Evolutionary conservation across 92 coral and sea anemone species (phyloP), one percentile per base, ranked within the genome.

Genomic region (Pocillopora meandrina): DNA sequence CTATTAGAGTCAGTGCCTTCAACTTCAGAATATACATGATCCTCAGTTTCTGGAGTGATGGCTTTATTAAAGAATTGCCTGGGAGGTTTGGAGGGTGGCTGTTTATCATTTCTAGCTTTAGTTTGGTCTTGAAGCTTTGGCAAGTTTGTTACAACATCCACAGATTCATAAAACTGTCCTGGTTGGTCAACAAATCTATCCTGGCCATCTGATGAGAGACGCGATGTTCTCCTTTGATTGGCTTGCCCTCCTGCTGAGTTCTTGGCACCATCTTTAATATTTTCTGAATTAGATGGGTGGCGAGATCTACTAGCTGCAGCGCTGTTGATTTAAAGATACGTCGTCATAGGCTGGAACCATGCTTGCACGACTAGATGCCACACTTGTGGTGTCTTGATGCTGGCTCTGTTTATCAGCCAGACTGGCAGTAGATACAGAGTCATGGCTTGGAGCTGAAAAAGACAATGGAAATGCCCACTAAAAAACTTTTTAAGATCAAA

Each of bases 311-410:
- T 83, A 34, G 86, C 80, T 56, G 57, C 21, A 71, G 91, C 78
- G 79, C 86, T 94, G 95, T 26, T 77, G 42, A 76, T 83, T 87
- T 13, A 94, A 84, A 16, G 98, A 94, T 14, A 91, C 95, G 21
- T 94, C 95, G 58, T 94, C 98, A 72, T 76, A 92, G 72, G 88
- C 85, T 0, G 98, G 98, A 33, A 85, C 59, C 49, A 92, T 63
- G 35, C 98, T 94, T 36, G 98, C 88, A 52, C 79, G 91, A 47
- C 98, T 94, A 36, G 97, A 93, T 26, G 91, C 84, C 65, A 77
- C 86, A 73, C 97, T 93, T 5, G 80, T 74, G 59, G 71, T 81
- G 55, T 93, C 97, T 10, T 71, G 92, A 16, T 77, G 90, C 49
- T 80, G 86, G 36, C 75, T 88, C 18, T 55, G 63, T 36, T 74